Base-by-base conservation (phyloP, 2,113 vertebrate genomes). In the Nothobranchius furzeri region DNA sequence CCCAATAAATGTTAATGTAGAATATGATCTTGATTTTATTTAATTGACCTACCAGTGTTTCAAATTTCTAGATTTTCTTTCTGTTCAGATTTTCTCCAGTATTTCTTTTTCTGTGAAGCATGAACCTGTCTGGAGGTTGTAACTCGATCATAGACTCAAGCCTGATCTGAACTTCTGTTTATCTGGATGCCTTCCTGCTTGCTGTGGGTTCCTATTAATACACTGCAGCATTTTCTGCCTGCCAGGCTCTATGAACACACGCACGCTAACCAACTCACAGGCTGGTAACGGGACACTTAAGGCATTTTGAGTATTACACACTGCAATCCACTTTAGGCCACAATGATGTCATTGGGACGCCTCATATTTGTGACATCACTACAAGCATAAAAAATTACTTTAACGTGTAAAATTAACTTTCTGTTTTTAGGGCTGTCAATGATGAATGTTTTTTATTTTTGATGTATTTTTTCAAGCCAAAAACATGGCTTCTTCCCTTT, bases 281-380 rank as follows among this genome's bases (percentile, higher is more conserved):
- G 1, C 37, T 89, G 85, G 93, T 93, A 93, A 95, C 93, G 89
- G 93, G 93, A 95, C 91, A 93, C 91, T 85, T 89, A 81, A 92
- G 87, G 89, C 88, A 84, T 90, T 89, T 74, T 49, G 73, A 91
- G 91, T 90, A 77, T 91, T 90, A 88, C 90, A 88, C 85, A 64
- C 76, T 76, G 65, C 77, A 64, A 65, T 60, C 68, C 67, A 65
- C 56, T 75, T 63, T 47, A 68, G 66, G 68, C 63, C 37, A 58
- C 25, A 36, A 64, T 86, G 65, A 81, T 82, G 79, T 86, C 62
- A 79, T 49, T 59, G 45, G 45, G 30, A 66, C 54, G 47, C 48
- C 42, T 69, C 65, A 65, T 70, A 9, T 73, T 64, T 60, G 53
- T 79, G 70, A 79, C 70, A 73, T 83, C 73, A 75, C 60, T 15